phyloP scores from a whole-genome alignment of 2,888 invertebrate genomes.

The Ochlodes sylvanus region DNA sequence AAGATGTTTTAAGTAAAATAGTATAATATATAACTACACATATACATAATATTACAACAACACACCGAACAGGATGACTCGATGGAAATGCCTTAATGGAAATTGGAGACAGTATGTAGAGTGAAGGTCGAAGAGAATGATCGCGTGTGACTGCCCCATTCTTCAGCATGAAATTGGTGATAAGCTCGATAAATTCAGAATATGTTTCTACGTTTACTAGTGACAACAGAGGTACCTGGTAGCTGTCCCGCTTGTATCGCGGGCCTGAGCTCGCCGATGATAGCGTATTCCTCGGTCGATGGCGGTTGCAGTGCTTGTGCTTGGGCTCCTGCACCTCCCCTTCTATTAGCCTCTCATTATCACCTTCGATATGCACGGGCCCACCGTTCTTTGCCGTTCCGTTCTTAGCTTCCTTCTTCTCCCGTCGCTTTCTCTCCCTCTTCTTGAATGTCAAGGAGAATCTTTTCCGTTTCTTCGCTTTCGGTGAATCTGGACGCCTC shows the following conservation, averaged over 20 bases:
- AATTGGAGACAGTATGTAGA: conserved; percentile 15
- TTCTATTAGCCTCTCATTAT: conserved; percentile 77
- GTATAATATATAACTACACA: conserved; percentile 38
- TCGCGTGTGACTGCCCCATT: conserved; percentile 33
- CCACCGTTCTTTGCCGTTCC: conserved; percentile 67
- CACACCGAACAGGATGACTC: conserved; percentile 20
- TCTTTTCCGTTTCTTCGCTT: conserved; percentile 77
- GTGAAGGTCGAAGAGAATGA: conserved; percentile 13
- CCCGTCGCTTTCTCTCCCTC: conserved; percentile 75
- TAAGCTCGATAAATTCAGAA: conserved; percentile 21
- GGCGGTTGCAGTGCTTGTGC: conserved; percentile 69
- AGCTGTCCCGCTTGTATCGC: conserved; percentile 83
- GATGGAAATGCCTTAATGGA: conserved; percentile 25
- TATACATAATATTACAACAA: conserved; percentile 27
- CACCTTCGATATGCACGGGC: conserved; percentile 67
- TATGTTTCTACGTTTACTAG: conserved; percentile 30
- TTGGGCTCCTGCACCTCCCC: conserved; percentile 70
- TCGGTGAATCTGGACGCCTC: conserved; percentile 74
- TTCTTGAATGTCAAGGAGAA: conserved; percentile 80
- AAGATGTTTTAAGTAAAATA: conserved; percentile 38
- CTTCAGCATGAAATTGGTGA: conserved; percentile 27
- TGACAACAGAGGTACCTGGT: conserved; percentile 66
- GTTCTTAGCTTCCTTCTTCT: conserved; percentile 74
- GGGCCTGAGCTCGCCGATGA: conserved; percentile 79
- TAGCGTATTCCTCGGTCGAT: conserved; percentile 71